phyloP scores from a whole-genome alignment of 2,888 invertebrate genomes.

The Pharmacophagus antenor region DNA sequence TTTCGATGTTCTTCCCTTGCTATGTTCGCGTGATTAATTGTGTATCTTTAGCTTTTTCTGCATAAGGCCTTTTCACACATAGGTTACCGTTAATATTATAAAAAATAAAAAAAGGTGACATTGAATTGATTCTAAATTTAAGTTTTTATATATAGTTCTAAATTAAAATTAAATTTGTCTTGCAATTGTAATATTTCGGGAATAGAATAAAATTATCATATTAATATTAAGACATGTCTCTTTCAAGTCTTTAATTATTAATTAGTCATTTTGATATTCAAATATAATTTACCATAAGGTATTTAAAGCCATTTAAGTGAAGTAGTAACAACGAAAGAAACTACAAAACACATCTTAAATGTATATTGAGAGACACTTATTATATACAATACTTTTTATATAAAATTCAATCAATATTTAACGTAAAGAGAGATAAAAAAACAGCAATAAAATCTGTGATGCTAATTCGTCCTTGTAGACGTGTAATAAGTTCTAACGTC shows the following conservation, averaged over 20 bases:
- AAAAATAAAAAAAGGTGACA: slow-evolving; percentile 1
- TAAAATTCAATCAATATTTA: not conserved
- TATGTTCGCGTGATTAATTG: slow-evolving; percentile 34
- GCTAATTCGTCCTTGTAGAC: slow-evolving; percentile 18
- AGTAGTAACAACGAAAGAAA: too few species aligned
- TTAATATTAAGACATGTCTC: too few species aligned
- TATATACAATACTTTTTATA: not conserved
- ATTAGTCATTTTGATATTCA: too few species aligned
- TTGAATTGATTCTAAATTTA: not conserved
- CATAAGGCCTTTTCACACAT: slow-evolving; percentile 21
- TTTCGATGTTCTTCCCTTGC: slow-evolving; percentile 36
- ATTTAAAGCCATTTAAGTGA: too few species aligned
- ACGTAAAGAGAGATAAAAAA: slow-evolving; percentile 12
- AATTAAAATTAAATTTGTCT: too few species aligned
- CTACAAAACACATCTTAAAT: too few species aligned
- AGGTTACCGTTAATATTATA: slow-evolving; percentile 5
- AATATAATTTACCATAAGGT: too few species aligned
- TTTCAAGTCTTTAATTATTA: too few species aligned
- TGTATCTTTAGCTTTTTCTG: slow-evolving; percentile 15
- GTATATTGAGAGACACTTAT: not conserved
- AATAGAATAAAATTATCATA: too few species aligned
- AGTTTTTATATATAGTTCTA: too few species aligned
- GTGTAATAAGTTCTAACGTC: slow-evolving; percentile 20
- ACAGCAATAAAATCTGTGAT: slow-evolving; percentile 15
- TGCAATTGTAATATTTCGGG: not conserved